Base-by-base conservation (phyloP, 2,113 vertebrate genomes). In the Chaetodon auriga region DNA sequence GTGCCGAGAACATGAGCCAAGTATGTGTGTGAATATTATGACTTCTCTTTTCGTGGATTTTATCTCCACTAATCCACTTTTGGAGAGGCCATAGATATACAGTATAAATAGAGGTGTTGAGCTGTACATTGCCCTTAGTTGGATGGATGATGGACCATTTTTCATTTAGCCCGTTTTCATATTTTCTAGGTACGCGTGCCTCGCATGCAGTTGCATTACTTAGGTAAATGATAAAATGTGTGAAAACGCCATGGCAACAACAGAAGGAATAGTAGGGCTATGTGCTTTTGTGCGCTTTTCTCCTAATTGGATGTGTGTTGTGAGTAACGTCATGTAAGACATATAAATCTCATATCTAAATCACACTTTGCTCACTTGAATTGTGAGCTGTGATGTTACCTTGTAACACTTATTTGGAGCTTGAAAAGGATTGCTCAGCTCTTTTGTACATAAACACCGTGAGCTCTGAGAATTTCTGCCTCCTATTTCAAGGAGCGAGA, bases 201-300 rank as follows among this genome's bases (percentile, higher is more conserved):
- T 82, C 30, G 43, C 51, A 76, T 75, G 78, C 30, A 81, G 48
- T 81, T 83, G 81, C 71, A 71, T 87, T 86, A 79, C 78, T 83
- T 80, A 69, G 63, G 74, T 92, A 76, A 90, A 90, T 90, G 75
- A 72, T 75, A 75, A 90, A 91, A 90, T 46, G 90, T 89, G 87
- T 90, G 84, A 93, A 90, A 86, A 78, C 68, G 9, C 81, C 92
- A 92, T 88, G 87, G 90, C 82, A 90, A 90, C 83, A 88, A 85
- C 89, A 87, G 80, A 84, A 62, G 75, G 78, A 77, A 76, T 75
- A 64, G 81, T 73, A 87, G 75, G 77, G 74, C 79, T 60, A 49
- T 54, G 68, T 48, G 78, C 79, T 75, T 83, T 83, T 82, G 75
- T 85, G 49, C 48, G 82, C 48, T 64, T 77, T 80, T 80, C 66